These are phyloP conservation scores for Mongoloraphidia duomilia DNA, from an alignment of 2,888 invertebrate genomes.

Conservation along the genomic window DNA sequence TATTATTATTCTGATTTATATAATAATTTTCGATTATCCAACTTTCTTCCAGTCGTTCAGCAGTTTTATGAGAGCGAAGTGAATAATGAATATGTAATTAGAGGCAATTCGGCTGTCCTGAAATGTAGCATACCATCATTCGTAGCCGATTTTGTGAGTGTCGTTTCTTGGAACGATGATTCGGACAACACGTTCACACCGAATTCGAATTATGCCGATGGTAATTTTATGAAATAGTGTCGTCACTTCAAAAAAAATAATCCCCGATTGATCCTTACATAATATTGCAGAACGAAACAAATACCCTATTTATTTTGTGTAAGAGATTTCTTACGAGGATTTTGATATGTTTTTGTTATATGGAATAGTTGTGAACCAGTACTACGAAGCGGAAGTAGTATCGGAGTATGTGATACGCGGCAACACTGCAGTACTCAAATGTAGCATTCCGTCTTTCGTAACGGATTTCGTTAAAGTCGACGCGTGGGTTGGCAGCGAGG, in stretches of 20 bases:
- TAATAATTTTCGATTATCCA: neutral
- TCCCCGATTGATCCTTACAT: constrained; percentile 13
- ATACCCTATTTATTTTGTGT: neutral
- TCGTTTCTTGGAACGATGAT: constrained; percentile 53
- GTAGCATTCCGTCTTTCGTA: constrained; percentile 81
- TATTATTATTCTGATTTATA: neutral
- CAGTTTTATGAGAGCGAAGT: constrained; percentile 85
- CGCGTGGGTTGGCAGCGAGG: constrained; percentile 56
- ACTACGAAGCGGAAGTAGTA: constrained; percentile 71
- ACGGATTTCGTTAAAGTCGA: constrained; percentile 83
- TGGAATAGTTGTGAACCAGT: constrained; percentile 67
- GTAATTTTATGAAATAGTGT: neutral
- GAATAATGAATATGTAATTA: constrained; percentile 64
- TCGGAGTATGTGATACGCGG: constrained; percentile 82
- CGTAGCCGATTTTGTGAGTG: constrained; percentile 80
- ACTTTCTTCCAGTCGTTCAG: constrained; percentile 59
- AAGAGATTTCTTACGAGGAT: neutral
- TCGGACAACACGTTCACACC: constrained; percentile 45
- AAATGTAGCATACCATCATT: constrained; percentile 84
- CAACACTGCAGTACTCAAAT: constrained; percentile 75
- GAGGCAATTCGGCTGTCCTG: constrained; percentile 73
- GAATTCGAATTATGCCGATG: constrained; percentile 36
- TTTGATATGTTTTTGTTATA: constrained; percentile 19
- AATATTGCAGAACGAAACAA: constrained; percentile 1
- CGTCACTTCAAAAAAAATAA: too few relatives aligned